phyloP scores from a whole-genome alignment of 2,888 invertebrate genomes.

The Tridacna gigas region DNA sequence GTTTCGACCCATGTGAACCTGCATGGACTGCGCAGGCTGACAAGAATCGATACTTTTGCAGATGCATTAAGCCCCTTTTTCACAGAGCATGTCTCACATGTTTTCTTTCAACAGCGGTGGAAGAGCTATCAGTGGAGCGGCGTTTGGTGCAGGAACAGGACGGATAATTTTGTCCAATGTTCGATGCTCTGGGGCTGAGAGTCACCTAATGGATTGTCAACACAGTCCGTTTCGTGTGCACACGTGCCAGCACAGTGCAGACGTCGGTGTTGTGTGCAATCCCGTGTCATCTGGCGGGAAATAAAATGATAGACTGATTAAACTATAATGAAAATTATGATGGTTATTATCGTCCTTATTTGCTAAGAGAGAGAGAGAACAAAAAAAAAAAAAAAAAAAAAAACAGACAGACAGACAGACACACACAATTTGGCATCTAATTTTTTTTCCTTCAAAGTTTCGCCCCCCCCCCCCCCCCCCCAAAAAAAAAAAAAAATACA shows the following conservation, averaged over 20 bases:
- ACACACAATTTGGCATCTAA: too few relatives aligned
- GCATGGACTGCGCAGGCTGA: too few relatives aligned
- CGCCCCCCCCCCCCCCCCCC: too few relatives aligned
- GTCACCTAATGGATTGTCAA: constrained; percentile 6
- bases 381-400: too few relatives aligned
- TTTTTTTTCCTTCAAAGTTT: too few relatives aligned
- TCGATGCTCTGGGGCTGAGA: not conserved
- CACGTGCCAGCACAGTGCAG: not conserved
- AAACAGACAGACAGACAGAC: too few relatives aligned
- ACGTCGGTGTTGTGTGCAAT: constrained; percentile 17
- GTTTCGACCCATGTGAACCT: too few relatives aligned
- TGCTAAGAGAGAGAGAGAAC: too few relatives aligned
- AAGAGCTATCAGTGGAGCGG: not conserved
- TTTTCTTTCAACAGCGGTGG: constrained; percentile 7
- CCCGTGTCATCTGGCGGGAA: not conserved
- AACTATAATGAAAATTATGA: not conserved
- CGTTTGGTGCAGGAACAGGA: constrained; percentile 15
- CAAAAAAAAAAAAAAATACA: too few relatives aligned
- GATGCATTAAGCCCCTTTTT: not conserved
- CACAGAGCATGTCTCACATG: not conserved
- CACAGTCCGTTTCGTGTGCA: constrained; percentile 8
- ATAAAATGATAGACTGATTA: not conserved
- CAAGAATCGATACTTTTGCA: too few relatives aligned
- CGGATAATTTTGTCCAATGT: constrained; percentile 5
- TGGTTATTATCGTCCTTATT: not conserved